Evolutionary conservation across 2,113 vertebrate genomes (phyloP), one percentile per base, ranked within the genome.

Genomic region (Atrichornis clamosus): DNA sequence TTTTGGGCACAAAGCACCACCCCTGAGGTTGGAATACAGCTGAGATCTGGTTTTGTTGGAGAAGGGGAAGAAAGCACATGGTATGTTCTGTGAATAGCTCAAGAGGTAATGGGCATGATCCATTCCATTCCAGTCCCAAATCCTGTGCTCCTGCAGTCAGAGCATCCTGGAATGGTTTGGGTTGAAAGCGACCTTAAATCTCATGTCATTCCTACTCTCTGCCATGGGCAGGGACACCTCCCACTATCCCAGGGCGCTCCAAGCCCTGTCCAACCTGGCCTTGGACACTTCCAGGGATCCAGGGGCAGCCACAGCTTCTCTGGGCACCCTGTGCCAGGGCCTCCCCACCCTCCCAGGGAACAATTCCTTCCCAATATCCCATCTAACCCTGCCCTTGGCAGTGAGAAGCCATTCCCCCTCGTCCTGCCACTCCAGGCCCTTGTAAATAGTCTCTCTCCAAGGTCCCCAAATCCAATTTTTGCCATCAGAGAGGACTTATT

Each of bases 391-490:
- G 16, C 24, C 39, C 46, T 49, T 80, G 58, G 0, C 30, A 49
- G 0, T 49, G 0, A 0, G 58, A 49, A 78, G 3, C 11, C 35
- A 32, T 63, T 63, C 13, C 20, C 39, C 22, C 1, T 0, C 35
- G 21, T 73, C 30, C 26, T 88, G 35, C 1, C 8, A 5, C 44
- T 73, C 27, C 22, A 28, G 23, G 3, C 15, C 59, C 22, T 52
- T 24, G 13, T 8, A 50, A 65, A 67, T 9, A 6, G 1, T 50
- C 22, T 67, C 37, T 65, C 37, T 50, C 27, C 58, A 47, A 68
- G 9, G 18, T 39, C 11, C 17, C 47, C 35, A n/a, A n/a, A 6
- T 37, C 7, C 27, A 28, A 1, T 60, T 2, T 4, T 28, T 23
- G 17, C 50, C 47, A 30, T 30, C 2, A 1, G 50, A 86, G 23